Base-by-base conservation (phyloP, 2,113 vertebrate genomes). In the Uria lomvia region DNA sequence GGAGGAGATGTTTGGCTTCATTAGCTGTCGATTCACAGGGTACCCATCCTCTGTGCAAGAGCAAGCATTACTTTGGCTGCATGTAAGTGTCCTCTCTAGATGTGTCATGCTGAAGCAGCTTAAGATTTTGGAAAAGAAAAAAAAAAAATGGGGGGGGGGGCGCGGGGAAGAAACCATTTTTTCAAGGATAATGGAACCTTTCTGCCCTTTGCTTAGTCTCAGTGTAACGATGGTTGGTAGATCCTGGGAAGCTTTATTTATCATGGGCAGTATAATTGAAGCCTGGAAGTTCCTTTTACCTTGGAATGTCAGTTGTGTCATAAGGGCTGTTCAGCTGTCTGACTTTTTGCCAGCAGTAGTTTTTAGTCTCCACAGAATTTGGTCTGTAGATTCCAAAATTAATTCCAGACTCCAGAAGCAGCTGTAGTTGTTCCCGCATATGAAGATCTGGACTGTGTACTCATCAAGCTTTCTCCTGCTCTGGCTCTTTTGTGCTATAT, bases 1-100 rank as follows among this genome's bases (percentile, higher is more conserved):
- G 99, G 99, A 99, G 95, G 99, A 99, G 97, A 99, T 99, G 99
- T 99, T 99, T 96, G 99, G 99, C 83, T 99, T 99, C 97, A 99
- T 99, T 93, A 99, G 99, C 92, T 99, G 99, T 97, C 98, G 99
- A 83, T 99, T 99, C 98, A 99, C 99, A 24, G 99, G 99, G 56
- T 99, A 99, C 92, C 99, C 99, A 23, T 99, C 99, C 15, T 99
- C 99, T 45, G 99, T 99, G 82, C 99, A 99, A 94, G 99, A 99
- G 93, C 99, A 99, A 97, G 99, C 99, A 11, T 97, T 99, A 93
- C 98, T 99, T 56, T 99, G 99, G 99, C 98, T 99, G 78, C 99
- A 99, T 95, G 99, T 99, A 97, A 99, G 99, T 98, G 56, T 65
- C 63, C 19, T 50, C 3, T 22, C 50, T 78, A 85, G 53, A 73